A percentile compares a stretch with the other conserved stretches of the same genome.
Evolutionary conservation across 2,797 vertebrate species (phyloP).

Genomic region (Hirundo rustica): DNA sequence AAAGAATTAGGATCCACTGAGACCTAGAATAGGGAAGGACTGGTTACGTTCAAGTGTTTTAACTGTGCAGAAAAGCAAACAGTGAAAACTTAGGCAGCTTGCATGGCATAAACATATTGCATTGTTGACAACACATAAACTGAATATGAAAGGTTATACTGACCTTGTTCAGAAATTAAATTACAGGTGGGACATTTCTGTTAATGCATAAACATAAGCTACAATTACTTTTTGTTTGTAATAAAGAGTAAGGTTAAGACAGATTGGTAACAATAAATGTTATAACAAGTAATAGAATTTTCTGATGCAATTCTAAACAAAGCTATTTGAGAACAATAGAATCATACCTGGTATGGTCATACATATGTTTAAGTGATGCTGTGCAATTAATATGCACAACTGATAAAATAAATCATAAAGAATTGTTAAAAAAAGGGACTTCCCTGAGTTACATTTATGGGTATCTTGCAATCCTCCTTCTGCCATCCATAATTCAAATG

Average conservation of each 20-base stretch:
- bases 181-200: not conserved
- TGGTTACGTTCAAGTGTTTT: not conserved
- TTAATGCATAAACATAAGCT: not conserved
- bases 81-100: not conserved
- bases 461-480: not conserved
- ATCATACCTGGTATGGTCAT: not conserved
- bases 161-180: constrained; percentile 36
- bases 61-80: not conserved
- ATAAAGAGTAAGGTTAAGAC: not conserved
- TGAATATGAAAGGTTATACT: not conserved
- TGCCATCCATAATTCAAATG: not conserved
- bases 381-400: not conserved
- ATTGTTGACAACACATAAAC: not conserved
- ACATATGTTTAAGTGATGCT: not conserved
- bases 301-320: not conserved
- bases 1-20: not conserved
- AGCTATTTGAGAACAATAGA: not conserved
- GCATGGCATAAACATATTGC: not conserved
- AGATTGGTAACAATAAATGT: not conserved
- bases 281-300: constrained; percentile 11
- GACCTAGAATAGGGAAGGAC: not conserved
- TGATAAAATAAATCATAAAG: not conserved
- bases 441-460: not conserved
- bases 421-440: not conserved
- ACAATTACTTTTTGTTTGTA: not conserved